phyloP scores from a whole-genome alignment of 2,888 invertebrate species.

The Oscheius sp. region DNA sequence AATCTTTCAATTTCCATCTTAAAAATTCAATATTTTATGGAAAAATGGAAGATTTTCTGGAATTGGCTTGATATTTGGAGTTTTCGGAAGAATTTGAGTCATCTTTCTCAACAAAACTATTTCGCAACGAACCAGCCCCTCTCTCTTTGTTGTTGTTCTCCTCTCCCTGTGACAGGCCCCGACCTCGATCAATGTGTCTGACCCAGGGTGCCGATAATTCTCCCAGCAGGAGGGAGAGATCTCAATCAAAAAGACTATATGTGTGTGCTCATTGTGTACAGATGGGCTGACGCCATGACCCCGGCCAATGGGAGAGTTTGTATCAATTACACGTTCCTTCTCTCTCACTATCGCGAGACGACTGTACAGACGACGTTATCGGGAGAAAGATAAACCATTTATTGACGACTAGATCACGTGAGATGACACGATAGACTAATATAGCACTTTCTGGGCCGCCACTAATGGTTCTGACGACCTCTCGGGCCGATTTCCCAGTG shows the following conservation, averaged over 20 bases:
- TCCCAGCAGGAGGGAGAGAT: background rate
- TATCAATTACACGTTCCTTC: too few species aligned
- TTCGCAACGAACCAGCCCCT: background rate
- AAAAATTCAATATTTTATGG: background rate
- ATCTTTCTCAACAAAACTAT: background rate
- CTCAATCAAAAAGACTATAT: too few species aligned
- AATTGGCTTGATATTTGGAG: too few species aligned
- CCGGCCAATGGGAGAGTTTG: too few species aligned
- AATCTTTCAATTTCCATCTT: background rate
- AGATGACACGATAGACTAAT: background rate
- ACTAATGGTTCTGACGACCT: too few species aligned
- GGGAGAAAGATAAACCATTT: background rate
- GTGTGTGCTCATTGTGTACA: too few species aligned
- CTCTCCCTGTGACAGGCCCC: constrained; percentile 1
- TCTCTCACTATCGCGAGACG: too few species aligned
- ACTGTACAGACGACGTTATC: background rate
- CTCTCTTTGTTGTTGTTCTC: background rate
- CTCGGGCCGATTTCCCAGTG: too few species aligned
- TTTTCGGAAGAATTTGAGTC: too few species aligned
- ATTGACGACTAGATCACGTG: constrained; percentile 4
- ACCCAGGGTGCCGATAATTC: constrained; percentile 9
- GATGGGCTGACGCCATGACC: too few species aligned
- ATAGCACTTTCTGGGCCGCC: too few species aligned
- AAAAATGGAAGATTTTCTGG: too few species aligned
- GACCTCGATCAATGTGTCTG: constrained; percentile 1